phyloP scores from a whole-genome alignment of 2,888 invertebrate species.

The Suillia variegata region DNA sequence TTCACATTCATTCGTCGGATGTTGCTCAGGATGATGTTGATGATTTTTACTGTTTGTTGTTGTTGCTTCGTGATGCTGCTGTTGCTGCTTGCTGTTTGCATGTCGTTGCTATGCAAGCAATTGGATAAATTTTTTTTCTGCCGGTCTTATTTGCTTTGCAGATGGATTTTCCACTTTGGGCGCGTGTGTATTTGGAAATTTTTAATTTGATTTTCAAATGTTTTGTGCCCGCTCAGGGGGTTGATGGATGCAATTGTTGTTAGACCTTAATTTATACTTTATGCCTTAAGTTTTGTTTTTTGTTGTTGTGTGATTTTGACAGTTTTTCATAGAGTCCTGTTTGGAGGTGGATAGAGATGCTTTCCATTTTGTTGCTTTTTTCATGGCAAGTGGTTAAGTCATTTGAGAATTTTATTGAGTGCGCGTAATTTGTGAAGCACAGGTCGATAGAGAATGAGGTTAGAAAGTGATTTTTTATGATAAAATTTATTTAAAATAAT shows the following conservation, averaged over 20 bases:
- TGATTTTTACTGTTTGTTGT: too few species aligned
- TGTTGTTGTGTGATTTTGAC: conserved; percentile 19
- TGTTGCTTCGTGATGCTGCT: neutral
- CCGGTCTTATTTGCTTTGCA: conserved; percentile 12
- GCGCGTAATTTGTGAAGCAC: conserved; percentile 16
- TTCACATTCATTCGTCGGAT: too few species aligned
- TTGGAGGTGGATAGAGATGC: too few species aligned
- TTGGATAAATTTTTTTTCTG: too few species aligned
- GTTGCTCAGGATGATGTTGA: conserved; percentile 8
- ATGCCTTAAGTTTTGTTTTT: neutral
- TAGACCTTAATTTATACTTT: neutral
- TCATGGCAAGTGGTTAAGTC: conserved; percentile 13
- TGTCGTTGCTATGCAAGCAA: neutral
- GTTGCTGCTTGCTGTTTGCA: neutral
- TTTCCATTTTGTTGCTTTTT: neutral
- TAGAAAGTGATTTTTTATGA: too few species aligned
- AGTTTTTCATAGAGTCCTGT: conserved; percentile 12
- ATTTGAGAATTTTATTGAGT: conserved; percentile 24
- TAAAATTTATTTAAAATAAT: too few species aligned
- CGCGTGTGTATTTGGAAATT: conserved; percentile 7
- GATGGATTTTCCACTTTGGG: conserved; percentile 21
- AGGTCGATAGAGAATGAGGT: too few species aligned
- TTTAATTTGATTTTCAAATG: conserved; percentile 18
- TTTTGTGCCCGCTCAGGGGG: neutral
- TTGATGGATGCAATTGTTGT: neutral